Evolutionary conservation across 2,797 vertebrate species (phyloP), one percentile per base, ranked within the genome.

Genomic region (Malurus leucopterus): DNA sequence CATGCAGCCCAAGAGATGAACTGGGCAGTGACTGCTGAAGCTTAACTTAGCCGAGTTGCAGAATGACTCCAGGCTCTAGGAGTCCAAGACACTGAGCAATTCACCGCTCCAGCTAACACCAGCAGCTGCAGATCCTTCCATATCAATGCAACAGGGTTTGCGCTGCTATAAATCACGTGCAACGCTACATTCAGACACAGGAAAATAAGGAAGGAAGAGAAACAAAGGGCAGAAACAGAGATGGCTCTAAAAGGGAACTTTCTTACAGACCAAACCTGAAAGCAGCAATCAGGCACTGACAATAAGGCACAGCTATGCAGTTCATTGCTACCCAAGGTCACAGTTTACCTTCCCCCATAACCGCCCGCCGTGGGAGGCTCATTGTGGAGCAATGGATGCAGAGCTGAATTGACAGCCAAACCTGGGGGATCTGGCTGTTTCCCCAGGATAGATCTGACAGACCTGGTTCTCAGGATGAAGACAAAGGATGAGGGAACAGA

Each of bases 201-300:
- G 91, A 91, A 92, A 88, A 88, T 17, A 86, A 61, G 90, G 90
- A 91, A 90, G 91, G 88, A 94, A 93, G 58, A 88, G 90, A 88
- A 86, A 93, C 81, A 93, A 94, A 91, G 50, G 58, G 71, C 71
- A 95, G 91, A 86, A 95, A 79, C 71, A 92, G 83, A 74, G 77
- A 92, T 74, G 50, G 34, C 71, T 71, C 81, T 86, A 68, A 95
- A 90, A 71, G 86, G 84, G 84, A 90, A 91, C 46, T 88, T 92
- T 90, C 84, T 86, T 82, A 78, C 4, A 61, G 64, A 67, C 53
- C 77, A 68, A 46, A 70, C 88, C 86, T 72, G 77, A 70, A 74
- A 85, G 85, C 87, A 88, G 47, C 83, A 80, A 75, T 69, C 76
- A 89, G 59, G 70, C 32, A 10, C 41, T 49, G 55, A 91, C 44